phyloP scores from a whole-genome alignment of 2,113 vertebrate species.

The Bubo scandiacus region DNA sequence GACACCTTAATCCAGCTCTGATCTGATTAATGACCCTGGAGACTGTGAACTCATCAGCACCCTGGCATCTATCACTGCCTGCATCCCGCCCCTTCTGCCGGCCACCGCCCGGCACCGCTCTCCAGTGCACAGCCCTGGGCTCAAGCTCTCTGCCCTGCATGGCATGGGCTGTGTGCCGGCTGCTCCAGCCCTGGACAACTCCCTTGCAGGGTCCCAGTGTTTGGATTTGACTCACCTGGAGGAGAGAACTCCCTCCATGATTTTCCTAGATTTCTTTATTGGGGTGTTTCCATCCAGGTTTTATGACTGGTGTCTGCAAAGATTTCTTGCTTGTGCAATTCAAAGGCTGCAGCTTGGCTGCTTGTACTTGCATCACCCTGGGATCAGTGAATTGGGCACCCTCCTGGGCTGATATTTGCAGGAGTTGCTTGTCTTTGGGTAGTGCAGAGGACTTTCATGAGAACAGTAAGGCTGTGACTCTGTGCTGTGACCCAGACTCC shows the following conservation, averaged over 20 bases:
- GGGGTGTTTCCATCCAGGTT: neutral
- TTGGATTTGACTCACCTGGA: neutral
- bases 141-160: neutral
- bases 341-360: neutral
- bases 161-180: fast-evolving
- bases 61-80: constrained; percentile 54
- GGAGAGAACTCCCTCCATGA: neutral
- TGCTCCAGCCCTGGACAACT: neutral
- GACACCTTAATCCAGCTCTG: constrained; percentile 70
- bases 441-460: neutral
- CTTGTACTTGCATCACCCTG: neutral
- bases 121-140: neutral
- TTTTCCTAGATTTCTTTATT: neutral
- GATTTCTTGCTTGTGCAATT: neutral
- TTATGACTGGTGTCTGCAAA: neutral
- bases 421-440: neutral
- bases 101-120: neutral
- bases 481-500: neutral
- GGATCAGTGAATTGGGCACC: neutral
- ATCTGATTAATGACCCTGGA: constrained; percentile 60
- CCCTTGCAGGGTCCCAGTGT: neutral
- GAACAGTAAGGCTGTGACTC: neutral
- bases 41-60: constrained; percentile 68
- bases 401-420: neutral
- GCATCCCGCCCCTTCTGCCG: constrained; percentile 13